phyloP scores from a whole-genome alignment of 2,797 vertebrate species.

The Sorex maritimensis region DNA sequence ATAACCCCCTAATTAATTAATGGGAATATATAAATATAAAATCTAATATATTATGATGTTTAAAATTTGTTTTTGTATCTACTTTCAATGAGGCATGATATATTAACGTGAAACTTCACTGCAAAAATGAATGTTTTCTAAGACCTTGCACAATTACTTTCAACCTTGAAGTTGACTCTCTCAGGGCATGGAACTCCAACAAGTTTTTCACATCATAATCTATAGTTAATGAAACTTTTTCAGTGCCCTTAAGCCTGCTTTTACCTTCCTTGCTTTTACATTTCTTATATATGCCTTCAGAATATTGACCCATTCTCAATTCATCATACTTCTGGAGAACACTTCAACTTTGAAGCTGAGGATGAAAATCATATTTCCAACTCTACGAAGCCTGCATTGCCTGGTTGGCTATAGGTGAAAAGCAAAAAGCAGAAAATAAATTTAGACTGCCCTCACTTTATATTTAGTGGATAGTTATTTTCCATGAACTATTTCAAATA shows the following conservation, averaged over 20 bases:
- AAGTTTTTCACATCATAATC: neutral
- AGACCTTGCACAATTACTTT: neutral
- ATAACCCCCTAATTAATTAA: no score
- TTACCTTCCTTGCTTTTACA: neutral
- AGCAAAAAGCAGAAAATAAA: neutral
- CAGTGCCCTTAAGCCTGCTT: neutral
- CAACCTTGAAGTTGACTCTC: neutral
- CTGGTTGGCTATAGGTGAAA: neutral
- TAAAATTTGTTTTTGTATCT: slow-evolving; percentile 26
- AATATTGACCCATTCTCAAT: neutral
- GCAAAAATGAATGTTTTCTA: neutral
- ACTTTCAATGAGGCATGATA: neutral
- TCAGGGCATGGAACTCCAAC: neutral
- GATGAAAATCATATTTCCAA: slow-evolving; percentile 4
- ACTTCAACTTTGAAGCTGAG: neutral
- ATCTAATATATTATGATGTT: neutral
- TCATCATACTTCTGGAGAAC: slow-evolving; percentile 26
- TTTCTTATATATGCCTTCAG: neutral
- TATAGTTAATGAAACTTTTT: neutral
- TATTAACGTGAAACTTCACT: neutral
- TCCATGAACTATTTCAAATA: slow-evolving; percentile 7
- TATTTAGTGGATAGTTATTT: neutral
- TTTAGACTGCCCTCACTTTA: neutral
- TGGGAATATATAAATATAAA: no score
- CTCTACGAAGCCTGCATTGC: neutral